Conservation (phyloP, 2,113 vertebrate genomes). For the Pavo muticus region DNA sequence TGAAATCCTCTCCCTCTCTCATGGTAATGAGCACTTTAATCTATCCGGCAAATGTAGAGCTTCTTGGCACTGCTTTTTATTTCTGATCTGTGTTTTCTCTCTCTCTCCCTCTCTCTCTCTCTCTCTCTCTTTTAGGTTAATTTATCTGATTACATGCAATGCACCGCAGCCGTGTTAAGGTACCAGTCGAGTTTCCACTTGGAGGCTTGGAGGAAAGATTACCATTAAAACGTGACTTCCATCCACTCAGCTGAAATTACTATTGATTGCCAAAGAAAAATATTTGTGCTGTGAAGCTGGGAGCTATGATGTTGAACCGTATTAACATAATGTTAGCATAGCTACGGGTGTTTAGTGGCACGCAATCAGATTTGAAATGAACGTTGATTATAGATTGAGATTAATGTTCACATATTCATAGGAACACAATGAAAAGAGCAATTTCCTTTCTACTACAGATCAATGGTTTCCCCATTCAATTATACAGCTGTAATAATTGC, state of each 20-base stretch:
- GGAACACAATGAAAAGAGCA: conserved; percentile 96
- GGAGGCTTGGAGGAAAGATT: conserved; percentile 84
- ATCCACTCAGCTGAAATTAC: conserved; percentile 89
- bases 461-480: conserved; percentile 99
- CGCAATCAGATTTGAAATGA: conserved; percentile 89
- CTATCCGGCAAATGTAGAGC: conserved; percentile 73
- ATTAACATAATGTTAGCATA: conserved; percentile 89
- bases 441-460: conserved; percentile 99
- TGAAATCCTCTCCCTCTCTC: conserved; percentile 47
- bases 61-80: conserved; percentile 64
- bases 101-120: conserved; percentile 46
- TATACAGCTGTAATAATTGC: conserved; percentile 98
- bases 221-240: conserved; percentile 87
- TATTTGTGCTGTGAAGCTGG: conserved; percentile 88
- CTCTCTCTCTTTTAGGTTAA: conserved; percentile 80
- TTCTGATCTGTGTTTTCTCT: conserved; percentile 58
- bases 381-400: conserved; percentile 93
- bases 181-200: conserved; percentile 83
- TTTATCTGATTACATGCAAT: conserved; percentile 84
- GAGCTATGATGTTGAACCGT: conserved; percentile 86
- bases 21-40: conserved; percentile 70
- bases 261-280: conserved; percentile 91
- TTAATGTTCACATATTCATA: conserved; percentile 93
- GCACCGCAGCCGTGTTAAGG: conserved; percentile 77
- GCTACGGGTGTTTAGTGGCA: conserved; percentile 85